Percentiles rank a stretch among this genome's conserved stretches.
Conservation (phyloP, 2,113 vertebrate genomes). For the Casuarius casuarius region DNA sequence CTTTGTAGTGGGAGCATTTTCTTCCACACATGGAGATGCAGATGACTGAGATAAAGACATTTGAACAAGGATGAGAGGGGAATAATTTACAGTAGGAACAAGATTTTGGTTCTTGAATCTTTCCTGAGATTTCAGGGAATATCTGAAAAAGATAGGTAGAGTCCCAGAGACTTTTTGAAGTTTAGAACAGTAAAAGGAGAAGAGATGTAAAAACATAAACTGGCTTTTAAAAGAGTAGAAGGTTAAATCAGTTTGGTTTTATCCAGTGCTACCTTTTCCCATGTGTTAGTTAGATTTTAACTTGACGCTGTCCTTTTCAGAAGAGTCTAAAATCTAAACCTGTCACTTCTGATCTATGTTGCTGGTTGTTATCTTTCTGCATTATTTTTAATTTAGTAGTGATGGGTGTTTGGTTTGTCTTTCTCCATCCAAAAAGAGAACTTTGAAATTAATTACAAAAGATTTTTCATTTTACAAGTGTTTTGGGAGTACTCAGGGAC, state of each 20-base stretch:
- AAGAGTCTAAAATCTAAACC: neutral
- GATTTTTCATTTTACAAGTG: neutral
- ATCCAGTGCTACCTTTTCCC: neutral
- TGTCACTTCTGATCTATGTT: neutral
- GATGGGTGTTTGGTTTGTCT: neutral
- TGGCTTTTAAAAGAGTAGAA: neutral
- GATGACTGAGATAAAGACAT: neutral
- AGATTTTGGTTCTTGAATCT: neutral
- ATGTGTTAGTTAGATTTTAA: neutral
- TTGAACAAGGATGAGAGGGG: neutral
- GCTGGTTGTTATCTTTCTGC: neutral
- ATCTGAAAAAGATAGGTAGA: neutral
- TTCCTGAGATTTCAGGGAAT: neutral
- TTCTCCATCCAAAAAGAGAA: neutral
- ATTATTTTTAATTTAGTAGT: neutral
- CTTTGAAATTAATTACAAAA: neutral
- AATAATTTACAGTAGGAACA: neutral
- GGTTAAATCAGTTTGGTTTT: neutral
- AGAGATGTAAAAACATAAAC: neutral
- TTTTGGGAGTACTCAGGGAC: neutral
- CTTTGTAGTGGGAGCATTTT: neutral
- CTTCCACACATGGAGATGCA: neutral
- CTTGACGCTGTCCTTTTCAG: accelerated
- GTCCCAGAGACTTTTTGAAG: neutral
- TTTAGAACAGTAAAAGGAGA: neutral